Evolutionary conservation across 1,140 invertebrate species (phyloP).

Genomic region (Trachymyrmex cornetzi): DNA sequence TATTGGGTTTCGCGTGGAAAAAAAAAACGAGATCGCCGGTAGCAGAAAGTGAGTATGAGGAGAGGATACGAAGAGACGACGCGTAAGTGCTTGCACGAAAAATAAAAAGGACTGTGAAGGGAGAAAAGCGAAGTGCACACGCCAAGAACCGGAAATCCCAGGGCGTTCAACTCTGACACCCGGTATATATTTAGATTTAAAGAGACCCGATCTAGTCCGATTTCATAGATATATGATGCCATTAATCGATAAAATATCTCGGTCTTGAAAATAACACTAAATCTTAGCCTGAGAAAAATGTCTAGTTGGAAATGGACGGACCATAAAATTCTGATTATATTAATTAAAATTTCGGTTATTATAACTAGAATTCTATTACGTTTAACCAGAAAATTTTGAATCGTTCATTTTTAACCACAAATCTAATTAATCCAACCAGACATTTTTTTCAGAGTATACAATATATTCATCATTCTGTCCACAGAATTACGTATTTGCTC

Average conservation of each 20-base stretch:
- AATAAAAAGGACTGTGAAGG: constrained; percentile 70
- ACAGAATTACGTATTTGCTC: background rate
- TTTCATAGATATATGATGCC: constrained; percentile 63
- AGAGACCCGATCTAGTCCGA: constrained; percentile 80
- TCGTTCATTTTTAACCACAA: too few species aligned
- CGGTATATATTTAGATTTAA: constrained; percentile 84
- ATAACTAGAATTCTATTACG: too few species aligned
- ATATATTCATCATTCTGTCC: background rate
- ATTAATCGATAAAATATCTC: background rate
- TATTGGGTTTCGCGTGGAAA: constrained; percentile 84
- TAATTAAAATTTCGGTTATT: too few species aligned
- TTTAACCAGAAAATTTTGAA: too few species aligned
- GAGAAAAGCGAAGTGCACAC: constrained; percentile 76
- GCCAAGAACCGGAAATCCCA: constrained; percentile 84
- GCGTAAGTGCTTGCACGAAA: constrained; percentile 66
- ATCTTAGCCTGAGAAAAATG: background rate
- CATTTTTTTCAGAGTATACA: too few species aligned
- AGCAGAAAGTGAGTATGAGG: constrained; percentile 68
- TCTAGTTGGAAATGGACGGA: too few species aligned
- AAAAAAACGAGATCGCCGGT: constrained; percentile 49
- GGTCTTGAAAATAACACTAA: constrained; percentile 10
- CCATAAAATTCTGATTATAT: too few species aligned
- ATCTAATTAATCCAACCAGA: too few species aligned
- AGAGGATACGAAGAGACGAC: constrained; percentile 55
- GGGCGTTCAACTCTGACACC: constrained; percentile 84